phyloP scores from a whole-genome alignment of 2,888 invertebrate species.

The Pollenia labialis region DNA sequence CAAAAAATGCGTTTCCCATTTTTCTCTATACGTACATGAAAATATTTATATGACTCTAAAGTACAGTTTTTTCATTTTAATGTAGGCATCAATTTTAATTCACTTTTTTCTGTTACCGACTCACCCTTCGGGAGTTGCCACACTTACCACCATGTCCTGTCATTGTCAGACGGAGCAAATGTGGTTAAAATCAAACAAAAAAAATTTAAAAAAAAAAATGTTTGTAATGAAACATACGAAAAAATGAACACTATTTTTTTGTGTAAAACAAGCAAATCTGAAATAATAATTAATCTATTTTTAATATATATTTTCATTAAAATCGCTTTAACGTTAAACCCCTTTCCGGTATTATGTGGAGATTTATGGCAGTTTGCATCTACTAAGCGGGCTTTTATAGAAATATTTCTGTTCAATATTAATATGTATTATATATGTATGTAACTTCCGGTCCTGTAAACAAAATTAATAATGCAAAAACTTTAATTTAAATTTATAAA shows the following conservation, averaged over 20 bases:
- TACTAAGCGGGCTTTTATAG: no score
- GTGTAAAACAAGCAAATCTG: background rate
- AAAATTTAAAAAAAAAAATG: conserved; percentile 31
- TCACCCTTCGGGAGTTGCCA: conserved; percentile 40
- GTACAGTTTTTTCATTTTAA: conserved; percentile 64
- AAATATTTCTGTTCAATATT: background rate
- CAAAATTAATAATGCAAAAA: conserved; percentile 36
- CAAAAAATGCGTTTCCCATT: conserved; percentile 63
- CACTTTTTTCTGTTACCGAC: background rate
- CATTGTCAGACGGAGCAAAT: conserved; percentile 64
- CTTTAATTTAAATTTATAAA: conserved; percentile 26
- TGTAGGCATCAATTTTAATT: conserved; percentile 16
- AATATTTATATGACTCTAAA: conserved; percentile 10
- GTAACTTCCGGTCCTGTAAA: background rate
- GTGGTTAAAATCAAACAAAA: conserved; percentile 57
- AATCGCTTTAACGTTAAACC: background rate
- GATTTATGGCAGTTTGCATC: no score
- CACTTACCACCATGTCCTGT: conserved; percentile 48
- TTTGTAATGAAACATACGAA: background rate
- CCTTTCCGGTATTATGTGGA: no score
- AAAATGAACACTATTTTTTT: background rate
- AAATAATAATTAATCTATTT: conserved; percentile 57
- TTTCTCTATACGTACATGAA: conserved; percentile 38
- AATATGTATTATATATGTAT: background rate
- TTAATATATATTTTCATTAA: conserved; percentile 64